Evolutionary conservation across 2,888 invertebrate species (phyloP), one percentile per base, ranked within the genome.

Genomic region (Sesia apiformis): DNA sequence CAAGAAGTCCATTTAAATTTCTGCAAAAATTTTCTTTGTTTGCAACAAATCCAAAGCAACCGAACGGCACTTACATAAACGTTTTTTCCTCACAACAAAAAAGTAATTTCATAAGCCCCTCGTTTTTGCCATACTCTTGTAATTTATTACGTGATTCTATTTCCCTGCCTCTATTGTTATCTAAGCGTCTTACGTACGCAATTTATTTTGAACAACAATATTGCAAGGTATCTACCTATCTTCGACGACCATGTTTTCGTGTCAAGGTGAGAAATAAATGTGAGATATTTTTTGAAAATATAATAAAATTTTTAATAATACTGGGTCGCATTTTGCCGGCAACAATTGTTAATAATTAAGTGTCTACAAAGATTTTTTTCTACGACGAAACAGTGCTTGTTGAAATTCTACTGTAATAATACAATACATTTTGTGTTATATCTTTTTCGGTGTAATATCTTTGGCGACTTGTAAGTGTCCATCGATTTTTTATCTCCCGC

Each of bases 111-210:
- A 57, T 59, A 58, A 59, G 40, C 39, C 41, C 23, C 8, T n/a
- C 7, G 52, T 60, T 60, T 65, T 67, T 67, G 67, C 67, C 57
- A 58, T 56, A 43, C 50, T 41, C 53, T 23, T 56, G 68, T 40
- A 40, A 40, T 52, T 39, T 52, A 40, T 39, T 52, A 40, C 40
- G 52, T 52, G 39, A 52, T 52, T 52, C 40, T 38, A 40, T 40
- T 52, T 23, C 40, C 7, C 52, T 70, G 78, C 52, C 53, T 52
- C 57, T 65, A 73, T 78, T 76, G 72, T 78, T 69, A 63, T 67
- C 66, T 67, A 71, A 71, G 67, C 58, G 61, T 57, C 63, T 62
- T 50, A 67, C 76, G 66, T 63, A 62, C 65, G 65, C 65, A 66
- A 65, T 71, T 71, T 61, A 63, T 65, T 65, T 46, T 46, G 23